Evolutionary conservation across 1,140 invertebrate genomes (phyloP).

Genomic region (Asobara japonica): DNA sequence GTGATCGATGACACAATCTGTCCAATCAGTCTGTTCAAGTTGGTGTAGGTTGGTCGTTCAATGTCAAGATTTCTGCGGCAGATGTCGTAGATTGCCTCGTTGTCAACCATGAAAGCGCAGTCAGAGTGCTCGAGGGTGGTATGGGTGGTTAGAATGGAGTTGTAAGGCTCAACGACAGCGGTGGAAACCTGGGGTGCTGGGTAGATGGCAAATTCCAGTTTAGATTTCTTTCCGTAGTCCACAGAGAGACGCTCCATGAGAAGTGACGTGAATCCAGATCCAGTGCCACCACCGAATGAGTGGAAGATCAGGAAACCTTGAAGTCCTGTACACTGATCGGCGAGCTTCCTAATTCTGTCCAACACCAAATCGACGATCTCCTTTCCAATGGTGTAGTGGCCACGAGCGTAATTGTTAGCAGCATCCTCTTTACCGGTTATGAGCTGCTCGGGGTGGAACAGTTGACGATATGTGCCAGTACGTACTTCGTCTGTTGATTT

Average conservation of each 20-base stretch:
- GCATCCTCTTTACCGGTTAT: conserved; percentile 90
- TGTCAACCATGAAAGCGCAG: conserved; percentile 88
- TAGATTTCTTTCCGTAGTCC: conserved; percentile 15
- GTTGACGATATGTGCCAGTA: conserved; percentile 82
- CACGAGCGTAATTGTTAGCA: conserved; percentile 89
- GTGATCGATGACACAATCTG: conserved; percentile 90
- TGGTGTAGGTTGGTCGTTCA: conserved; percentile 84
- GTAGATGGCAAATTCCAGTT: conserved; percentile 87
- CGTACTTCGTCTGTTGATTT: conserved; percentile 75
- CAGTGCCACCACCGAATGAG: conserved; percentile 14
- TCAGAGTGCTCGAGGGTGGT: conserved; percentile 85
- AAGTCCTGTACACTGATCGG: conserved; percentile 1
- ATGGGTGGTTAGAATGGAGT: conserved; percentile 83
- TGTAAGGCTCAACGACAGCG: conserved; percentile 91
- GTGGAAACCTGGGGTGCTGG: conserved; percentile 89
- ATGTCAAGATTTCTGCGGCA: conserved; percentile 89
- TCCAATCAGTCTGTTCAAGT: conserved; percentile 83
- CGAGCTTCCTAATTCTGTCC: conserved; percentile 76
- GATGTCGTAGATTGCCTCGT: conserved; percentile 91
- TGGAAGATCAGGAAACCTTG: conserved; percentile 19
- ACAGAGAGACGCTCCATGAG: conserved; percentile 17
- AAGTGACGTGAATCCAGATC: conserved; percentile 3
- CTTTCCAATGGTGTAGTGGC: conserved; percentile 92
- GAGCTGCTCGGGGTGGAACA: conserved; percentile 87
- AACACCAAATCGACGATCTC: conserved; percentile 85